Conservation (phyloP, 1,140 invertebrate genomes). For the Drusus annulatus region DNA sequence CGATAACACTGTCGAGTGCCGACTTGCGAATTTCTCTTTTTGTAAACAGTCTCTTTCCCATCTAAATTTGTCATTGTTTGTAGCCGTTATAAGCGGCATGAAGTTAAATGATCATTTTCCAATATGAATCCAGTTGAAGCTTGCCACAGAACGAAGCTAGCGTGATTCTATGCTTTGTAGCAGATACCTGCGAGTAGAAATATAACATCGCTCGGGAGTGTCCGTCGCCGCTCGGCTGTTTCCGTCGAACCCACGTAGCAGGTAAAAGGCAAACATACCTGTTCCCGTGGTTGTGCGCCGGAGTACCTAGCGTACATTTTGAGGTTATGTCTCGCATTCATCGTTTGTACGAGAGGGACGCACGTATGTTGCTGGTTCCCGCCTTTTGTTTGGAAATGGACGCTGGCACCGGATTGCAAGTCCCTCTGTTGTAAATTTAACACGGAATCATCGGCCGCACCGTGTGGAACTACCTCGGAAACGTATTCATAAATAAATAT, state of each 20-base stretch:
- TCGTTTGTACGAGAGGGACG: slow-evolving; percentile 39
- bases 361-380: slow-evolving; percentile 15
- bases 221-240: slow-evolving; percentile 29
- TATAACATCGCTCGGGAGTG: slow-evolving; percentile 18
- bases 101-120: slow-evolving; percentile 28
- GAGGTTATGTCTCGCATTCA: slow-evolving; percentile 47
- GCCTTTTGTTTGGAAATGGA: slow-evolving; percentile 43
- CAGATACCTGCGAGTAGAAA: background rate
- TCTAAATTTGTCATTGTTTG: background rate
- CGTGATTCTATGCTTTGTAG: slow-evolving; percentile 1
- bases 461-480: slow-evolving; percentile 35
- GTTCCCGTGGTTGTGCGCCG: slow-evolving; percentile 28
- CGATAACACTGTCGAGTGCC: background rate
- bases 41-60: slow-evolving; percentile 8
- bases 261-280: slow-evolving; percentile 52
- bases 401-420: slow-evolving; percentile 33
- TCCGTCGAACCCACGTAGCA: slow-evolving; percentile 49
- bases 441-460: slow-evolving; percentile 39
- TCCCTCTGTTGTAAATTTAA: slow-evolving; percentile 40
- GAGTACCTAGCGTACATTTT: slow-evolving; percentile 20
- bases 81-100: background rate
- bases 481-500: slow-evolving; percentile 29
- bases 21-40: slow-evolving; percentile 14
- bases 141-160: slow-evolving; percentile 2
- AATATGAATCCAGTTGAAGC: slow-evolving; percentile 33